Evolutionary conservation across 2,113 vertebrate species (phyloP).

Genomic region (Lycocorax pyrrhopterus): DNA sequence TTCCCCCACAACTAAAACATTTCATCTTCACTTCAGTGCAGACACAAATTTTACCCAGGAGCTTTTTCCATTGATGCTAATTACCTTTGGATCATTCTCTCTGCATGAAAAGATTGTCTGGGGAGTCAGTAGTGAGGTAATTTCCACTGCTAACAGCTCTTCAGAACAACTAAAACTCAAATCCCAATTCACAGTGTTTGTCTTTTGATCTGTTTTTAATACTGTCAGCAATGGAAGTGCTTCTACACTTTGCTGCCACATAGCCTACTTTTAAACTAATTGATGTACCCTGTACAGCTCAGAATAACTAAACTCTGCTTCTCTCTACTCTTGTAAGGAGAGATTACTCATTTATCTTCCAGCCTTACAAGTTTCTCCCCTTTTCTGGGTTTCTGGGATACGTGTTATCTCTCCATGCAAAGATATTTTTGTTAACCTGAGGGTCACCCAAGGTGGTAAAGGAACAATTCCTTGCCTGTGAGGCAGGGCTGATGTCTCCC

Average conservation of each 20-base stretch:
- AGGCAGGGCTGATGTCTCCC: neutral
- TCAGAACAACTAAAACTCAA: slow-evolving; percentile 7
- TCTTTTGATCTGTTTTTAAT: slow-evolving; percentile 35
- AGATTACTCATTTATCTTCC: neutral
- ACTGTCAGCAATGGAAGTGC: neutral
- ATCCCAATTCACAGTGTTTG: neutral
- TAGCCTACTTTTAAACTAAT: slow-evolving; percentile 6
- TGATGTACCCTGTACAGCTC: neutral
- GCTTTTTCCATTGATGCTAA: neutral
- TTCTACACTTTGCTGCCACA: neutral
- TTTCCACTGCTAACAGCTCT: slow-evolving; percentile 2
- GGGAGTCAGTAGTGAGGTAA: neutral
- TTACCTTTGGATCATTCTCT: neutral
- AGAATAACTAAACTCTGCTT: neutral
- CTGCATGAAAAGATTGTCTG: neutral
- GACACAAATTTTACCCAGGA: neutral
- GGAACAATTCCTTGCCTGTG: neutral
- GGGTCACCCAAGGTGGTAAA: neutral
- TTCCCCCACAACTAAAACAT: neutral
- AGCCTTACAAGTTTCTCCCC: neutral
- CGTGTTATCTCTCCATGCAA: neutral
- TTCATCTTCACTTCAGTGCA: neutral
- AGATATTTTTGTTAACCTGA: neutral
- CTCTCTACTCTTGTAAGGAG: neutral
- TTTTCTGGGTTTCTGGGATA: neutral